Evolutionary conservation across 2,888 invertebrate species (phyloP).

Genomic region (Nezara viridula): DNA sequence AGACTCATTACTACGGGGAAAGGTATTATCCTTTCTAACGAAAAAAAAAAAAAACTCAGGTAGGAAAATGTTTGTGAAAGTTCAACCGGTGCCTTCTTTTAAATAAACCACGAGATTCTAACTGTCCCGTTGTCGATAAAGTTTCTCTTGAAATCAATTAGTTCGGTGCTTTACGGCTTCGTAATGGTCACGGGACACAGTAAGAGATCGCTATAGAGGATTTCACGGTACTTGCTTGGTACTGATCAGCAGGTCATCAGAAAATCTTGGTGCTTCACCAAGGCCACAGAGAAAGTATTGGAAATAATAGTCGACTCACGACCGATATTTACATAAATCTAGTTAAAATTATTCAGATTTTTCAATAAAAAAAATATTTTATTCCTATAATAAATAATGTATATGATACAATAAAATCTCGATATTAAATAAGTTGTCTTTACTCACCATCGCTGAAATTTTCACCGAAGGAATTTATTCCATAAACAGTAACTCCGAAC

Average conservation of each 20-base stretch:
- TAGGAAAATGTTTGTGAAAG: slow-evolving; percentile 42
- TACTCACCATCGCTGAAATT: no score
- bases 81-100: neutral
- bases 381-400: no score
- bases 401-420: no score
- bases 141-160: slow-evolving; percentile 46
- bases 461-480: no score
- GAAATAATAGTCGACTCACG: neutral
- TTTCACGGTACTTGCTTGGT: neutral
- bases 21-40: slow-evolving; percentile 30
- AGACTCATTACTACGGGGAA: neutral
- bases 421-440: no score
- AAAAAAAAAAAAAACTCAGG: neutral
- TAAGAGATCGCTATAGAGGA: neutral
- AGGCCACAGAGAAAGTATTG: neutral
- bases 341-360: neutral
- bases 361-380: no score
- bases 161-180: neutral
- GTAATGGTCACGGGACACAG: neutral
- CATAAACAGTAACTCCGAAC: no score
- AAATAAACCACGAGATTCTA: slow-evolving; percentile 32
- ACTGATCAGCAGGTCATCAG: neutral
- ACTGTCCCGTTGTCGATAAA: neutral
- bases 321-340: neutral
- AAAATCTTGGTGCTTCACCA: neutral